Percentiles rank a stretch among this genome's conserved stretches.
Conservation (phyloP, 2,113 vertebrate species). For the Heptranchias perlo region DNA sequence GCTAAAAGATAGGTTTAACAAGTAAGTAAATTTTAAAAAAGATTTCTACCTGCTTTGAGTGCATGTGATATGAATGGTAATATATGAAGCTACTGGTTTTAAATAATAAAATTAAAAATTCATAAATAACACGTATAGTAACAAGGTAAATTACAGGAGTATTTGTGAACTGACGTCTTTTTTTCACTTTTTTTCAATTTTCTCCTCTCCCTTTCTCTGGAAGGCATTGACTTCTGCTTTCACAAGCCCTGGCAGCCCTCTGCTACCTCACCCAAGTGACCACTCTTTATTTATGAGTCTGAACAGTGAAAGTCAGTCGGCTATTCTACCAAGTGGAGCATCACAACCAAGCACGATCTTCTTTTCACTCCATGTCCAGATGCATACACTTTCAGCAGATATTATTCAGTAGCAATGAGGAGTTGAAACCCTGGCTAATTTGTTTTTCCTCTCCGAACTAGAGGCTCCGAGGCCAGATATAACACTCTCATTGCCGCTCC, state of each 20-base stretch:
- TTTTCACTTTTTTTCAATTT: neutral
- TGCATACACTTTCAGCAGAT: neutral
- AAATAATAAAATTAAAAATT: neutral
- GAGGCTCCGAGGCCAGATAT: neutral
- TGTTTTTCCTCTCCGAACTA: neutral
- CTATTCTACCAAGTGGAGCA: neutral
- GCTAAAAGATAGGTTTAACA: neutral
- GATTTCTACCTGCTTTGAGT: neutral
- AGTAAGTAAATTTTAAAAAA: neutral
- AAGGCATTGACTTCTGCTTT: neutral
- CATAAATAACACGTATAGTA: neutral
- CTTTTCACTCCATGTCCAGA: neutral
- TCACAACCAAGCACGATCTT: neutral
- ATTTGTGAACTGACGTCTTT: neutral
- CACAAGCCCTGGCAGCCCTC: neutral
- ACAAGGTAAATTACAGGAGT: neutral
- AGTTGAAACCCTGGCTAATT: neutral
- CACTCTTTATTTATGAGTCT: neutral
- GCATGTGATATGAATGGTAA: neutral
- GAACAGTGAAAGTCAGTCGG: neutral
- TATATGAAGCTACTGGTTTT: neutral
- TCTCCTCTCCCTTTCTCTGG: neutral
- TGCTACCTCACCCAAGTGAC: neutral
- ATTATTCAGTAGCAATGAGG: neutral
- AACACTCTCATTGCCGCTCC: neutral